These are phyloP conservation scores for Dorcus parallelipipedus DNA, from an alignment of 2,888 invertebrate species.

Conservation along the genomic window DNA sequence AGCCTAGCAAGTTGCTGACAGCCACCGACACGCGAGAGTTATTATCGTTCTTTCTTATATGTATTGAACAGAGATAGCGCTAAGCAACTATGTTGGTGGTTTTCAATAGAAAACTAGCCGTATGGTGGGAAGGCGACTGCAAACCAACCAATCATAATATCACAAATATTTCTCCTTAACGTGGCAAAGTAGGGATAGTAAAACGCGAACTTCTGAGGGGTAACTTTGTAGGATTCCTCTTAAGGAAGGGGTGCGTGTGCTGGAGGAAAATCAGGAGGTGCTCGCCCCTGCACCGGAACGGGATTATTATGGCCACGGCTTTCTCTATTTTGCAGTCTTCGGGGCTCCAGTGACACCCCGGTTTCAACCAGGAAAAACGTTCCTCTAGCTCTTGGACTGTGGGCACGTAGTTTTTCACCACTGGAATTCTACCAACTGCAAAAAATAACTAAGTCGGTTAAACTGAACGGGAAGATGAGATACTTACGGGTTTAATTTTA, in stretches of 20 bases:
- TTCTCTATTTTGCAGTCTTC: constrained; percentile 71
- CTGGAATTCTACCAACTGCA: constrained; percentile 65
- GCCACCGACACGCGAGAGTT: too few relatives aligned
- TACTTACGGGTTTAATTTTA: neutral
- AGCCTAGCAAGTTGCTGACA: too few relatives aligned
- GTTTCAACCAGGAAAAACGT: constrained; percentile 63
- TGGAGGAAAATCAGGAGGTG: constrained; percentile 85
- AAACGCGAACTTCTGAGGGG: too few relatives aligned
- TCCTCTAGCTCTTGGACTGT: constrained; percentile 64
- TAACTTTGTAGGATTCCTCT: too few relatives aligned
- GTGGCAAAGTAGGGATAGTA: too few relatives aligned
- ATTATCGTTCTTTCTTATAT: too few relatives aligned
- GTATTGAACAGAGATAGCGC: too few relatives aligned
- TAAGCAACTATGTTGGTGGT: too few relatives aligned
- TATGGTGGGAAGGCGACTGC: too few relatives aligned
- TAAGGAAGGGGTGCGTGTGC: constrained; percentile 90
- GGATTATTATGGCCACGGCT: constrained; percentile 88
- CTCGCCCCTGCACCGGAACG: constrained; percentile 81
- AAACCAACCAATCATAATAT: too few relatives aligned
- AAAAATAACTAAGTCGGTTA: neutral
- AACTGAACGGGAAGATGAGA: neutral
- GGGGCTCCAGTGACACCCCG: constrained; percentile 85
- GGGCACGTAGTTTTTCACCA: constrained; percentile 64
- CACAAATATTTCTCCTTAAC: too few relatives aligned
- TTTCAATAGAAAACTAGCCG: too few relatives aligned